Evolutionary conservation across 53 echinoderm and acorn worm genomes (phyloP).

Genomic region (Temnopleurus reevesii): DNA sequence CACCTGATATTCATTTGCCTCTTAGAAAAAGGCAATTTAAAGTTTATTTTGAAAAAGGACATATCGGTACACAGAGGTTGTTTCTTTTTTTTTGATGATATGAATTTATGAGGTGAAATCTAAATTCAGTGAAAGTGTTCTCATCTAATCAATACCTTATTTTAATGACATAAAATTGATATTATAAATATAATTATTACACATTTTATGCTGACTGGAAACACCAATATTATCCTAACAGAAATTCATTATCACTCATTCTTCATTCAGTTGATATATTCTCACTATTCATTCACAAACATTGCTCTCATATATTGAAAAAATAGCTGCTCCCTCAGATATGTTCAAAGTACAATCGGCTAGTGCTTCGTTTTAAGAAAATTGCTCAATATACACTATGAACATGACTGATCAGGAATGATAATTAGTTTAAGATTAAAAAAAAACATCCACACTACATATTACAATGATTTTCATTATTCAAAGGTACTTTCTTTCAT

Average conservation of each 20-base stretch:
- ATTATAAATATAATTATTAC: slow-evolving; percentile 1
- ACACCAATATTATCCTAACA: background rate
- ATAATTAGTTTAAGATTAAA: background rate
- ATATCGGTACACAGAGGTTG: no score
- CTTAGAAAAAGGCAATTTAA: background rate
- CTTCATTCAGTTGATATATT: background rate
- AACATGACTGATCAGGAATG: slow-evolving; percentile 31
- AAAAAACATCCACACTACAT: slow-evolving; percentile 11
- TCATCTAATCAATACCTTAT: no score
- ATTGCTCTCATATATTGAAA: background rate
- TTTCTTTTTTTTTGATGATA: no score
- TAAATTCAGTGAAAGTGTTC: background rate
- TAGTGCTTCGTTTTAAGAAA: background rate
- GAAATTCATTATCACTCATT: background rate
- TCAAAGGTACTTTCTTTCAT: slow-evolving; percentile 40
- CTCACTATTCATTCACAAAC: background rate
- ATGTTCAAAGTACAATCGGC: background rate
- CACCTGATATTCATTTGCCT: background rate
- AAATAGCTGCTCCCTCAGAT: slow-evolving; percentile 15
- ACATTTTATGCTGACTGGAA: background rate
- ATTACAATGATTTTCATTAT: background rate
- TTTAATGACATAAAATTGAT: background rate
- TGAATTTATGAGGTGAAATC: background rate
- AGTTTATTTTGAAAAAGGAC: background rate
- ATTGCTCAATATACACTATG: slow-evolving; percentile 13